Evolutionary conservation across 2,888 invertebrate genomes (phyloP).

Genomic region (Dynastes grantii): DNA sequence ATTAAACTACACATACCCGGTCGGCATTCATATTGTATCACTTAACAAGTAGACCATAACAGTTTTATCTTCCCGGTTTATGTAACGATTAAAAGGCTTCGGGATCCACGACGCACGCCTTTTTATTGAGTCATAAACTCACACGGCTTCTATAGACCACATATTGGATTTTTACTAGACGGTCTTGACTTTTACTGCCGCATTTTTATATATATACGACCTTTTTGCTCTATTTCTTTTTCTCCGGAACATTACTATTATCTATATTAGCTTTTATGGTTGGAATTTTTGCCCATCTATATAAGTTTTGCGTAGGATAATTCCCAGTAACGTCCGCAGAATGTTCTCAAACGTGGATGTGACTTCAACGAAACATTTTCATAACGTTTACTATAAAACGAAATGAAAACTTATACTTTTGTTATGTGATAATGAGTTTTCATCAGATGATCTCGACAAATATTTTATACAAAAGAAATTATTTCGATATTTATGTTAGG

Average conservation of each 20-base stretch:
- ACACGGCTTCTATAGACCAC: constrained; percentile 45
- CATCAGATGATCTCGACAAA: no score
- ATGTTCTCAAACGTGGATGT: no score
- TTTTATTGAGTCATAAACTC: constrained; percentile 54
- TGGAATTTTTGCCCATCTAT: constrained; percentile 16
- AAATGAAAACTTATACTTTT: no score
- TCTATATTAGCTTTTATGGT: constrained; percentile 44
- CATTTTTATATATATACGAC: constrained; percentile 43
- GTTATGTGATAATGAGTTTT: no score
- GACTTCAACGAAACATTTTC: no score
- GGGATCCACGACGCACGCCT: constrained; percentile 39
- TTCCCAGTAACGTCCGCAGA: no score
- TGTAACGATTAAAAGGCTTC: constrained; percentile 47
- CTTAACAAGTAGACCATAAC: constrained; percentile 36
- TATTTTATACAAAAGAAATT: no score
- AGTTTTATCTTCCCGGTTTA: constrained; percentile 39
- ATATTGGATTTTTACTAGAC: constrained; percentile 50
- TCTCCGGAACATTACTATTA: constrained; percentile 39
- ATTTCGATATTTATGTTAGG: no score
- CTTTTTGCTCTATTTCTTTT: constrained; percentile 18
- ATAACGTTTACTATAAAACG: no score
- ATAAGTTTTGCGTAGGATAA: background rate
- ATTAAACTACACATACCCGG: background rate
- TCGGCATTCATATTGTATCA: constrained; percentile 26
- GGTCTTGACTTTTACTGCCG: constrained; percentile 48